Evolutionary conservation across 2,113 vertebrate species (phyloP).

Genomic region (Corapipo altera): DNA sequence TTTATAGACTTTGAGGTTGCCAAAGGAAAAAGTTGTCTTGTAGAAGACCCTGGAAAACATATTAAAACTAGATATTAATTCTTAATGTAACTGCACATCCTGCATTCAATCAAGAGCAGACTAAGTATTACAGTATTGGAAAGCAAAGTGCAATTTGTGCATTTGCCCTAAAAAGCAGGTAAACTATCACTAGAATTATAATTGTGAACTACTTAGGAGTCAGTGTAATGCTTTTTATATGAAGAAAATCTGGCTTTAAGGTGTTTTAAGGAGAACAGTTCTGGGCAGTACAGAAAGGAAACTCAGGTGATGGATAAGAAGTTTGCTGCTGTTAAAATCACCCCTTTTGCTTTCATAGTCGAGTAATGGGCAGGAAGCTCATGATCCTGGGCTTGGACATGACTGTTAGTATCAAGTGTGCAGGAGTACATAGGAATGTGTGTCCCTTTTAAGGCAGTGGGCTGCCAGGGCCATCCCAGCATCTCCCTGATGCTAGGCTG

Average conservation of each 20-base stretch:
- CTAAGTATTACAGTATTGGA: not conserved
- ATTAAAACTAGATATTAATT: constrained; percentile 37
- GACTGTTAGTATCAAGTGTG: not conserved
- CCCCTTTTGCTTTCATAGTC: not conserved
- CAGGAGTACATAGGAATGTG: not conserved
- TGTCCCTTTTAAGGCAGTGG: not conserved
- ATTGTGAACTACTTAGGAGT: not conserved
- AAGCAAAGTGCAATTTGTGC: constrained; percentile 4
- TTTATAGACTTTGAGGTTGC: constrained; percentile 4
- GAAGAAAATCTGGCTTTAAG: not conserved
- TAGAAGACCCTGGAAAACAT: not conserved
- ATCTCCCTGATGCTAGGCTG: not conserved
- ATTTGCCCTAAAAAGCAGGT: not conserved
- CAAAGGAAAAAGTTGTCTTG: constrained; percentile 6
- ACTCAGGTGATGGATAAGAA: not conserved
- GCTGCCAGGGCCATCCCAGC: not conserved
- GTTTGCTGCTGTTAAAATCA: not conserved
- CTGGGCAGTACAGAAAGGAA: not conserved
- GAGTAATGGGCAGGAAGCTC: not conserved
- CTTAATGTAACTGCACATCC: not conserved
- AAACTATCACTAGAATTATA: not conserved
- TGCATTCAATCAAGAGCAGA: constrained; percentile 6
- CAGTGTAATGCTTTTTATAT: not conserved
- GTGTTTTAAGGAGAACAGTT: not conserved
- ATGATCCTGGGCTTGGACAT: fast-evolving